Conservation (phyloP, 2,797 vertebrate genomes). For the Cynodonichthys magdalenae region DNA sequence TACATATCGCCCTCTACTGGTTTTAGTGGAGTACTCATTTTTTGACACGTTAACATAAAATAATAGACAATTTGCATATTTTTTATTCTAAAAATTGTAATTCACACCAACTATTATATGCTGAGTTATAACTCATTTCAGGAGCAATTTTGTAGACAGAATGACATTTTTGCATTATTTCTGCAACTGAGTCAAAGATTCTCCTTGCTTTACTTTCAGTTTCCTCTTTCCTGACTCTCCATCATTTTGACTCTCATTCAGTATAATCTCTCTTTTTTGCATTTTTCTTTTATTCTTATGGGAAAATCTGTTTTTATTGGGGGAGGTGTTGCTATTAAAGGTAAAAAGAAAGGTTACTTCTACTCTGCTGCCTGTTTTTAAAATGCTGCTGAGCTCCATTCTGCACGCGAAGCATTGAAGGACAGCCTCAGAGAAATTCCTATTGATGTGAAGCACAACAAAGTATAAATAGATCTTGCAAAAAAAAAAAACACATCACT, state of each 20-base stretch:
- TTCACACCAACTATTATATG: neutral
- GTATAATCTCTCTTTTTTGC: slow-evolving; percentile 17
- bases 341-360: slow-evolving; percentile 62
- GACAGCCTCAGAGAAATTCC: slow-evolving; percentile 64
- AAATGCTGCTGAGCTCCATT: slow-evolving; percentile 51
- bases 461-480: slow-evolving; percentile 66
- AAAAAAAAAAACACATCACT: slow-evolving; percentile 41
- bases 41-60: neutral
- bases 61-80: neutral
- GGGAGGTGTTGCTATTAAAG: slow-evolving; percentile 53
- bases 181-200: no score
- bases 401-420: slow-evolving; percentile 52
- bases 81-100: neutral
- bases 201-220: neutral
- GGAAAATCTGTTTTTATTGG: slow-evolving; percentile 48
- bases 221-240: slow-evolving; percentile 9
- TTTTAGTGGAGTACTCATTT: neutral
- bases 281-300: slow-evolving; percentile 31
- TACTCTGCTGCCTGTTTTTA: slow-evolving; percentile 63
- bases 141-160: no score
- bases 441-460: slow-evolving; percentile 59
- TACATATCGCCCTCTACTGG: neutral
- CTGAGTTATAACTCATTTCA: neutral
- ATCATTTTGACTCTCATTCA: slow-evolving; percentile 11
- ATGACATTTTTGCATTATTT: no score